Evolutionary conservation across 2,888 invertebrate genomes (phyloP).

Genomic region (Chrysolina oricalcia): DNA sequence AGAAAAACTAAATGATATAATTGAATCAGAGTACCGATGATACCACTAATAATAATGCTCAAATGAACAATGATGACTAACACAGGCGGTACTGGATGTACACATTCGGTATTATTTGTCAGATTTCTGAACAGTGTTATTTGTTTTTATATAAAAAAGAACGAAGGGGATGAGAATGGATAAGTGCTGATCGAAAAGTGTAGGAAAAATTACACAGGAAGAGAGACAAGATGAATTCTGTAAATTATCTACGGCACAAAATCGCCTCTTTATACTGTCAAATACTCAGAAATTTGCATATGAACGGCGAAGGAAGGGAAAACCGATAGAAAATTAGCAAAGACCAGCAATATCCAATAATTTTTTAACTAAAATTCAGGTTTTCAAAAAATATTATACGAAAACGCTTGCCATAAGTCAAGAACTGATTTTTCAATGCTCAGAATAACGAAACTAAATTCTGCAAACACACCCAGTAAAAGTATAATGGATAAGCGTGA

Average conservation of each 20-base stretch:
- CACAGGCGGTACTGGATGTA: too few species aligned
- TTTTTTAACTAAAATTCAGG: slow-evolving; percentile 25
- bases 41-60: too few species aligned
- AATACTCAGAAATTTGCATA: slow-evolving; percentile 32
- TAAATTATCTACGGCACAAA: slow-evolving; percentile 37
- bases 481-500: slow-evolving; percentile 37
- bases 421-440: slow-evolving; percentile 38
- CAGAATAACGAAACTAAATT: slow-evolving; percentile 32
- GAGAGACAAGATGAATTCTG: slow-evolving; percentile 39
- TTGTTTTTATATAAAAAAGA: too few species aligned
- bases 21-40: too few species aligned
- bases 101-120: too few species aligned
- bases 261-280: slow-evolving; percentile 26
- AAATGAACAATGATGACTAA: too few species aligned
- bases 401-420: slow-evolving; percentile 43
- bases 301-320: slow-evolving; percentile 39
- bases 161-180: too few species aligned
- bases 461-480: slow-evolving; percentile 29
- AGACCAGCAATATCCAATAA: slow-evolving; percentile 37
- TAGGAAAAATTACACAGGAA: slow-evolving; percentile 34
- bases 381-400: slow-evolving; percentile 33
- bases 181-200: slow-evolving; percentile 30
- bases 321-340: slow-evolving; percentile 35
- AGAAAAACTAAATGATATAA: background rate
- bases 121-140: background rate